These are phyloP conservation scores for Rhinopomastus cyanomelas DNA, from an alignment of 2,113 vertebrate species.

Conservation along the genomic window DNA sequence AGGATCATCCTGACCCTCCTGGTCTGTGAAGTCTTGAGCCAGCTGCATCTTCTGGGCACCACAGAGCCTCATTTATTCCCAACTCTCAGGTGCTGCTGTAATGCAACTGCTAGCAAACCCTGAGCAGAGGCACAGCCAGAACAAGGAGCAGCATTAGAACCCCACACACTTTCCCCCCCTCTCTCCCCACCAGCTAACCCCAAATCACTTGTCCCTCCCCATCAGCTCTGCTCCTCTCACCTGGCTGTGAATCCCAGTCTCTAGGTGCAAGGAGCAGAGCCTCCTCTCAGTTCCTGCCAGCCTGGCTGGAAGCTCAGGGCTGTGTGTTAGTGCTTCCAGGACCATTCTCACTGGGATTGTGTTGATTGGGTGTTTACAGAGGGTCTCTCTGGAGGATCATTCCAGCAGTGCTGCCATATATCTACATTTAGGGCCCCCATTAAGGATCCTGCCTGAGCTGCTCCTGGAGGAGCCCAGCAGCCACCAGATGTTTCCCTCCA, in stretches of 20 bases:
- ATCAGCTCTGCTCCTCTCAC: background rate
- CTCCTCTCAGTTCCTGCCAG: background rate
- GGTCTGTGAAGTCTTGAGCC: background rate
- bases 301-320: background rate
- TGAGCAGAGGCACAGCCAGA: background rate
- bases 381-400: background rate
- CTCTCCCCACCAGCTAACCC: background rate
- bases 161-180: rapidly evolving
- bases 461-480: background rate
- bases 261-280: rapidly evolving
- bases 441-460: background rate
- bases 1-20: background rate
- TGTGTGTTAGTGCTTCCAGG: background rate
- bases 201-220: background rate
- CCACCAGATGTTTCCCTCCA: background rate
- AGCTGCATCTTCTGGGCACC: background rate
- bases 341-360: background rate
- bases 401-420: background rate
- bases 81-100: background rate
- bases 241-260: rapidly evolving
- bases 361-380: background rate
- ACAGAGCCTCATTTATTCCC: background rate
- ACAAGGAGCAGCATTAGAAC: background rate
- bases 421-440: background rate
- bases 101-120: background rate